Base-by-base conservation (phyloP, 1,140 invertebrate genomes). In the Eupristina koningsbergeri region DNA sequence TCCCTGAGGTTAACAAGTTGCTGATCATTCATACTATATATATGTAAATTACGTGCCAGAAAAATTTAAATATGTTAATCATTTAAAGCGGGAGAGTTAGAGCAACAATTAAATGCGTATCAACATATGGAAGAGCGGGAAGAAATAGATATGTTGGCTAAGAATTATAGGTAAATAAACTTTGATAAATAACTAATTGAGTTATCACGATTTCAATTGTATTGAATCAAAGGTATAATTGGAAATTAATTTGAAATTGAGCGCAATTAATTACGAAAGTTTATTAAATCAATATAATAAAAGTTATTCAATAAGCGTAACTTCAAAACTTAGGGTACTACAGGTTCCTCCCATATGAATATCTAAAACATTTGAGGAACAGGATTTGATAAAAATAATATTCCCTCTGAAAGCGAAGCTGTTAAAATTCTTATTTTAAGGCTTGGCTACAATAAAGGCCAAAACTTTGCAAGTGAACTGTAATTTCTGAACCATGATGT, bases 391-490 rank as follows among this genome's bases (percentile, higher is more conserved):
- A 67, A 50, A 69, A 39, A 34, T 36, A n/a, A n/a, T 47, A 9
- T 19, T 64, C 64, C 76, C n/a, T 41, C 22, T 11, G 26, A 29
- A 71, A 11, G n/a, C 5, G 22, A 26, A 15, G 53, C 9, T 36
- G 8, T 50, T 41, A 17, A 47, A 64, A 80, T 80, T 9, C 50
- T 53, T 61, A 79, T 78, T 74, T 74, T 3, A 67, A 76, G 50
- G 0, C 9, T 39, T 58, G 53, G 78, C 22, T 47, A 41, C 36
- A 26, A 80, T 47, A 58, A 80, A 80, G 58, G 34, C 71, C 17
- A 58, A 50, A 84, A 84, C 34, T 84, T 80, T 63, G 26, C 31
- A 29, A 29, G n/a, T 36, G 15, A 29, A 47, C 41, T 15, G 17
- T 71, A 78, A 78, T 71, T 78, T 53, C 63, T 39, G 50, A 64